Conservation (phyloP, 2,113 vertebrate genomes). For the Corythaeola cristata region DNA sequence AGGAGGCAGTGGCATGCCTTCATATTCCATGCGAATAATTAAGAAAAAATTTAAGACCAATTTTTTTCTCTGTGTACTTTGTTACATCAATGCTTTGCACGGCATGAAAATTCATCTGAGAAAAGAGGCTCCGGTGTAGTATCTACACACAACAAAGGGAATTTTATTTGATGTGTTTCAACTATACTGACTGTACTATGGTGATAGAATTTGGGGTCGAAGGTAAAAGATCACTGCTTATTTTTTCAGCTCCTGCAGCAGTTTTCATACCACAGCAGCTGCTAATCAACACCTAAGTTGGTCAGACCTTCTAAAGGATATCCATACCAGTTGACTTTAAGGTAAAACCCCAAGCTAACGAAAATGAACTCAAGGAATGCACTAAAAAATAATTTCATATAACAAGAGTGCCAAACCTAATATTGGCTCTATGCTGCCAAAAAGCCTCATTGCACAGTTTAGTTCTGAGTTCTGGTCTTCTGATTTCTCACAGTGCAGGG, state of each 20-base stretch:
- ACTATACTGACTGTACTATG: background rate
- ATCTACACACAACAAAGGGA: background rate
- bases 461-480: background rate
- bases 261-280: background rate
- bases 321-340: background rate
- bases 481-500: background rate
- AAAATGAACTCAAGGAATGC: background rate
- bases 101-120: background rate
- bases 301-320: background rate
- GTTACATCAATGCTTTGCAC: background rate
- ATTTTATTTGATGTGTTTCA: background rate
- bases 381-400: background rate
- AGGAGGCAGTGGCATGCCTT: background rate
- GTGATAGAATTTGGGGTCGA: background rate
- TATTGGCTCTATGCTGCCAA: background rate
- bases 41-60: background rate
- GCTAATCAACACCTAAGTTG: background rate
- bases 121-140: background rate
- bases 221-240: background rate
- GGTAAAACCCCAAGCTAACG: background rate
- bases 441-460: background rate
- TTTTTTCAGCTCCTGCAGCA: background rate
- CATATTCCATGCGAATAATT: background rate
- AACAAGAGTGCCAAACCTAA: background rate
- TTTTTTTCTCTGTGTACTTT: background rate